A percentile compares a stretch with the other conserved stretches of the same genome.
These are phyloP conservation scores for Trochalopteron elliotii DNA, from an alignment of 2,113 vertebrate genomes.

Conservation along the genomic window DNA sequence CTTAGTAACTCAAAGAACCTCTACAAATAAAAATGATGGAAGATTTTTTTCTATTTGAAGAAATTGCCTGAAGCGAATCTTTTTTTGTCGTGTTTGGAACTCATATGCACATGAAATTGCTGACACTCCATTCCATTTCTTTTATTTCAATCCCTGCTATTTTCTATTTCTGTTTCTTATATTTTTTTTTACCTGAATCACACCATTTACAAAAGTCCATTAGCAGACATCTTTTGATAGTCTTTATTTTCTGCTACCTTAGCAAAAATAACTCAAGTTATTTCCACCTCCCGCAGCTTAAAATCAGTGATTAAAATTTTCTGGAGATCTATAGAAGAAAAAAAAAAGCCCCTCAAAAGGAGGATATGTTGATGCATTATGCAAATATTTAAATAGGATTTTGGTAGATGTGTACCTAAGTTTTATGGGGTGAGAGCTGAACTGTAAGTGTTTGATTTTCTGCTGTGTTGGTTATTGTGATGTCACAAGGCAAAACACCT, in stretches of 20 bases:
- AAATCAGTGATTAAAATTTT: neutral
- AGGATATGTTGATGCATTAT: neutral
- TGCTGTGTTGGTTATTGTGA: neutral
- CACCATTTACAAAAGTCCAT: neutral
- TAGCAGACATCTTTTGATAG: neutral
- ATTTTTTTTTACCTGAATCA: neutral
- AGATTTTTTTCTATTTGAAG: neutral
- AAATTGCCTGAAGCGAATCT: neutral
- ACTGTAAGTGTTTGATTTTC: neutral
- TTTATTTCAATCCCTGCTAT: neutral
- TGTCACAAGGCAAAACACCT: neutral
- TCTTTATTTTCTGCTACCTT: neutral
- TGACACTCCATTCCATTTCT: neutral
- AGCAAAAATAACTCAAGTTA: neutral
- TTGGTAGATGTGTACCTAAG: neutral
- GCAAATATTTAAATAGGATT: neutral
- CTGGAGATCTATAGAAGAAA: neutral
- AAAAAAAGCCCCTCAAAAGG: neutral
- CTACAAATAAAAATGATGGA: neutral
- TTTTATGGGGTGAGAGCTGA: neutral
- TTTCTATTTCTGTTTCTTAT: neutral
- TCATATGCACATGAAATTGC: neutral
- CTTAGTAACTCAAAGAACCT: neutral
- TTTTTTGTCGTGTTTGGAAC: neutral
- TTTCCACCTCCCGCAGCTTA: conserved; percentile 11